A percentile compares a stretch with the other conserved stretches of the same genome.
These are phyloP conservation scores for Drosophila maculinotata DNA, from an alignment of 2,888 invertebrate genomes.

Conservation along the genomic window DNA sequence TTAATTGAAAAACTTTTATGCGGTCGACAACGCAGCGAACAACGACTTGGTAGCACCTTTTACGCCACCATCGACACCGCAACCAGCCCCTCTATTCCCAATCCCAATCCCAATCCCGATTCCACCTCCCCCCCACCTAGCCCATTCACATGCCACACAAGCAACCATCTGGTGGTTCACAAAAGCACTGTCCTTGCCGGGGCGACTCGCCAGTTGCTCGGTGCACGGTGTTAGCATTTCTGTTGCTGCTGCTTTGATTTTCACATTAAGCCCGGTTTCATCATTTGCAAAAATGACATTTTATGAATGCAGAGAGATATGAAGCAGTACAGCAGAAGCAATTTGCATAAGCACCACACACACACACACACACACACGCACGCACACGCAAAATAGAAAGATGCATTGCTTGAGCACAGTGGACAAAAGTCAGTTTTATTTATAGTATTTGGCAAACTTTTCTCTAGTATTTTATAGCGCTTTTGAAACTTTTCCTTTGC, in stretches of 20 bases:
- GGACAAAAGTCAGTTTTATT: slow-evolving; percentile 2
- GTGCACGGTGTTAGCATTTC: slow-evolving; percentile 27
- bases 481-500: too few species aligned
- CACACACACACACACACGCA: slow-evolving; percentile 17
- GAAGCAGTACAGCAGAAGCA: slow-evolving; percentile 21
- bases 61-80: slow-evolving; percentile 20
- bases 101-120: too few species aligned
- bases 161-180: slow-evolving; percentile 46
- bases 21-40: slow-evolving; percentile 64
- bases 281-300: slow-evolving; percentile 52
- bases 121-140: slow-evolving; percentile 9
- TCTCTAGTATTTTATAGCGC: not conserved
- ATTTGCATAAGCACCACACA: slow-evolving; percentile 41
- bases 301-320: slow-evolving; percentile 23
- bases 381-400: not conserved
- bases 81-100: not conserved
- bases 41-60: slow-evolving; percentile 38
- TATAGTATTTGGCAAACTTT: not conserved
- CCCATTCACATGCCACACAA: slow-evolving; percentile 6
- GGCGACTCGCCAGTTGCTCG: slow-evolving; percentile 19
- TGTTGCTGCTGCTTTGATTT: slow-evolving; percentile 49
- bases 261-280: slow-evolving; percentile 49
- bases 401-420: slow-evolving; percentile 6
- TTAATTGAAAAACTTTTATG: slow-evolving; percentile 73
- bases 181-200: slow-evolving; percentile 32